Evolutionary conservation across 1,140 invertebrate genomes (phyloP), one percentile per base, ranked within the genome.

Genomic region (Tetramorium simillimum): DNA sequence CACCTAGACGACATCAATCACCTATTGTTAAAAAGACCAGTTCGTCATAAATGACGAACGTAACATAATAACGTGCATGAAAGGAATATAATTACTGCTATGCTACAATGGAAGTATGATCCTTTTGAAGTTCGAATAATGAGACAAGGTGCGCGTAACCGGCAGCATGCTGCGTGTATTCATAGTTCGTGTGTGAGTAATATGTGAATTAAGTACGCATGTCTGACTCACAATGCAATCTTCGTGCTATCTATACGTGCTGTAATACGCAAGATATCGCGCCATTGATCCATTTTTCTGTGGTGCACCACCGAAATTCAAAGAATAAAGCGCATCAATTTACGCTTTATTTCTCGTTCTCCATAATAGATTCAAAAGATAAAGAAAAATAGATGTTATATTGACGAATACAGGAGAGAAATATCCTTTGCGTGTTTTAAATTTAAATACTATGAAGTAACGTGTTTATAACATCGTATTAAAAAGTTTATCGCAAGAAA

Each of bases 51-150:
- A 81, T 81, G 37, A 70, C 53, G 53, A 73, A 84, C 24, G 40
- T 60, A 60, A 75, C 43, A 46, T 70, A 84, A 82, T 60, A 58
- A 73, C 80, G 18, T 18, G 4, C 24, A 60, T 84, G 43, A 84
- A 84, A 84, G 24, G 80, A 84, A 84, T 73, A 60, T 84, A 60
- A 84, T 75, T 84, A 73, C 53, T 49, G 43, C 40, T 43, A 24
- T 28, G 40, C 28, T 33, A 28, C 53, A 60, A 84, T 84, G 43
- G 69, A 84, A 84, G 80, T 84, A 84, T 75, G 53, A 84, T 60
- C 69, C 69, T 60, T 84, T 84, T 84, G 80, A 84, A 84, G 80
- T 84, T 75, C 69, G 43, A 75, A 84, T 84, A 84, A 84, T 84
- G 80, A 62, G 80, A 75, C 80, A 73, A 82, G 40, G 80, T 60